A percentile compares a stretch with the other conserved stretches of the same genome.
phyloP scores from a whole-genome alignment of 2,797 vertebrate species.

The Pseudochaenichthys georgianus region DNA sequence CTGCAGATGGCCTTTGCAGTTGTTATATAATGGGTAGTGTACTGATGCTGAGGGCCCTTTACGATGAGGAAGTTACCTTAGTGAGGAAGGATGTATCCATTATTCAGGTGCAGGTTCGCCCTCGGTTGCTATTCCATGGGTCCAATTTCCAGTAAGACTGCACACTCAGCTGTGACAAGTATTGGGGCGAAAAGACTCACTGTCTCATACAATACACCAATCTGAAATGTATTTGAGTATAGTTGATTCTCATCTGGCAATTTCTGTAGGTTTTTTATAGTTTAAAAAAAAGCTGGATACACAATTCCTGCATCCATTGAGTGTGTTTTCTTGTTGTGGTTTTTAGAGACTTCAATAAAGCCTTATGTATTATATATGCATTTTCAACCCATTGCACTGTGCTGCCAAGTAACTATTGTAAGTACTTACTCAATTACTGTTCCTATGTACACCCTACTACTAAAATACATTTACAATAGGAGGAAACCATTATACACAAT shows the following conservation, averaged over 20 bases:
- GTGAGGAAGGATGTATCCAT: constrained; percentile 61
- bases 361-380: neutral
- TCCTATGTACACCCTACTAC: too few relatives aligned
- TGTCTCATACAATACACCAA: neutral
- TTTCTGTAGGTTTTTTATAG: neutral
- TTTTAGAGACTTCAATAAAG: neutral
- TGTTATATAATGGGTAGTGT: constrained; percentile 69
- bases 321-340: neutral
- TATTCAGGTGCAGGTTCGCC: constrained; percentile 64
- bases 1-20: constrained; percentile 53
- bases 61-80: constrained; percentile 56
- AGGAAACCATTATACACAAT: too few relatives aligned
- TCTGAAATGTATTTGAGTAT: too few relatives aligned
- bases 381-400: too few relatives aligned
- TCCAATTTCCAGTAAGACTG: constrained; percentile 20
- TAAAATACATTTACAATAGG: neutral
- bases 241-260: too few relatives aligned
- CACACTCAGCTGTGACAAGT: constrained; percentile 4
- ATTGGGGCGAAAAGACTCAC: constrained; percentile 12
- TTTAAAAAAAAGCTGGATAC: neutral
- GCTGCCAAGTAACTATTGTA: too few relatives aligned
- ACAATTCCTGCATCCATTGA: neutral
- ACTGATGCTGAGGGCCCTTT: constrained; percentile 47
- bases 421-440: too few relatives aligned
- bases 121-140: constrained; percentile 39